phyloP scores from a whole-genome alignment of 2,888 invertebrate species.

The Diarsia brunnea region DNA sequence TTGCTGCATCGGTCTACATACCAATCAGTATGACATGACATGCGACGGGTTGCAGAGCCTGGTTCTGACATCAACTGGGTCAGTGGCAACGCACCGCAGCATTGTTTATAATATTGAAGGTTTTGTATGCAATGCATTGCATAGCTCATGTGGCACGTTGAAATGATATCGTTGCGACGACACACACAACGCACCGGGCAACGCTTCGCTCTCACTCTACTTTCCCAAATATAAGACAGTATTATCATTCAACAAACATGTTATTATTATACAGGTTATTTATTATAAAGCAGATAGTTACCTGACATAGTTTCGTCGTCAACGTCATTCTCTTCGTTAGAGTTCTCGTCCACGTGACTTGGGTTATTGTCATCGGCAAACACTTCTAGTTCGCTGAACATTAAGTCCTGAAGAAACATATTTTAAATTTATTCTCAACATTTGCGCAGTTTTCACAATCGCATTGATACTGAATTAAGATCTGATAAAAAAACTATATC shows the following conservation, averaged over 20 bases:
- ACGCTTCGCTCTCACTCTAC: not conserved
- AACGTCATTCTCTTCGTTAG: conserved; percentile 96
- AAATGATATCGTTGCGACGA: not conserved
- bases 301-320: conserved; percentile 96
- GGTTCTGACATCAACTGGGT: not conserved
- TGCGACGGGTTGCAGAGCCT: not conserved
- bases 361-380: conserved; percentile 91
- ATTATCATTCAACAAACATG: not conserved
- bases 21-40: not conserved
- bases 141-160: not conserved
- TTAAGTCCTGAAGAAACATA: conserved; percentile 76
- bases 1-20: not conserved
- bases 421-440: not conserved
- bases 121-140: not conserved
- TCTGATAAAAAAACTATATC: too few species aligned
- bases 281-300: conserved; percentile 68
- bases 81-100: not conserved
- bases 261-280: not conserved
- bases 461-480: too few species aligned
- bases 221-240: not conserved
- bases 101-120: not conserved
- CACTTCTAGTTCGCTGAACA: conserved; percentile 92
- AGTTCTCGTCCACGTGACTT: conserved; percentile 92
- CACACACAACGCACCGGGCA: not conserved
- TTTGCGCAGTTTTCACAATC: not conserved